These are phyloP conservation scores for Aphodius granarius DNA, from an alignment of 2,888 invertebrate species.

Conservation along the genomic window DNA sequence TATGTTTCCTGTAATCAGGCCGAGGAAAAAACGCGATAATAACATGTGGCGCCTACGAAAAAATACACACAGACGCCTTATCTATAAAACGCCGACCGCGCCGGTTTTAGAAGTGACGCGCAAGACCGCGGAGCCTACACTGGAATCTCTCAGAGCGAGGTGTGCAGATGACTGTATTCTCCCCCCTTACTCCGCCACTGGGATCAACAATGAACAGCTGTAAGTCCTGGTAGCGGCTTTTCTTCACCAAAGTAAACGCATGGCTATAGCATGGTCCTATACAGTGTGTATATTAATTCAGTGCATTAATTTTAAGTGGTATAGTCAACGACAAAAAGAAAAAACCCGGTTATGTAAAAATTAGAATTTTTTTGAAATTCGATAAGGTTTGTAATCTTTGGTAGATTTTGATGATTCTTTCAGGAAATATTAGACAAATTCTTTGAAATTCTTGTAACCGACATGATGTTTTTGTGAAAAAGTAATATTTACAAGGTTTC, in stretches of 20 bases:
- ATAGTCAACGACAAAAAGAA: too few species aligned
- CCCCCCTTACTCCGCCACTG: constrained; percentile 10
- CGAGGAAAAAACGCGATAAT: neutral
- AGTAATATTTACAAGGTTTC: too few species aligned
- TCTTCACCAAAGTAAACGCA: neutral
- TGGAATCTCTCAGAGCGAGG: neutral
- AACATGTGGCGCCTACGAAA: neutral
- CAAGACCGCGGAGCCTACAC: constrained; percentile 1
- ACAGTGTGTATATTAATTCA: too few species aligned
- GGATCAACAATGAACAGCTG: constrained; percentile 26
- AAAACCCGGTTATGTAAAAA: too few species aligned
- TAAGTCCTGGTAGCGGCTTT: constrained; percentile 5
- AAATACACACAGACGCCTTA: neutral
- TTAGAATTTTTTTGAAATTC: too few species aligned
- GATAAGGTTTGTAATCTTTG: too few species aligned
- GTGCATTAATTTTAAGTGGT: too few species aligned
- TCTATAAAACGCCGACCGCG: neutral
- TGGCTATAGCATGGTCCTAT: too few species aligned
- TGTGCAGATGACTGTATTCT: constrained; percentile 15
- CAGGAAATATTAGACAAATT: too few species aligned
- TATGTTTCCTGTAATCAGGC: neutral
- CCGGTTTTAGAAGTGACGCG: constrained; percentile 1
- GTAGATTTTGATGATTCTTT: too few species aligned
- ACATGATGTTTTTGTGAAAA: too few species aligned
- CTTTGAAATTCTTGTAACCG: too few species aligned